Conservation (phyloP, 53 echinoderm and acorn worm species). For the Astropecten irregularis region DNA sequence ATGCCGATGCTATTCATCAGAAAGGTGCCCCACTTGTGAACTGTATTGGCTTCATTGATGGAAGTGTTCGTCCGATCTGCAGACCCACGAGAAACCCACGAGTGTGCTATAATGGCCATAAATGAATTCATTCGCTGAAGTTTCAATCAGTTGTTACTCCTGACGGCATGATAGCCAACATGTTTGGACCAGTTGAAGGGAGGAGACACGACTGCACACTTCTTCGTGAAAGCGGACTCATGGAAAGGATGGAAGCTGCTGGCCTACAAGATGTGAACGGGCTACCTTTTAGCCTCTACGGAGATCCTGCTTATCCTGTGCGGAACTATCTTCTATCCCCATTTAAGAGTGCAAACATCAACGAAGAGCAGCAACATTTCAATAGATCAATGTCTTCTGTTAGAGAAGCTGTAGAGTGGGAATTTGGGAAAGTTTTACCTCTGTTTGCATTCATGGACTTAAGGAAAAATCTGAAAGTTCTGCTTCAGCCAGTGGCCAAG, state of each 20-base stretch:
- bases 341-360: slow-evolving; percentile 41
- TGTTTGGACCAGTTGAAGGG: slow-evolving; percentile 66
- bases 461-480: slow-evolving; percentile 37
- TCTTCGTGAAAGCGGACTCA: slow-evolving; percentile 7
- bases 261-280: background rate
- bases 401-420: slow-evolving; percentile 38
- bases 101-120: slow-evolving; percentile 66
- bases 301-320: slow-evolving; percentile 43
- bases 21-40: slow-evolving; percentile 1
- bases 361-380: slow-evolving; percentile 18
- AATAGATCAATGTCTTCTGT: slow-evolving; percentile 36
- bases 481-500: slow-evolving; percentile 34
- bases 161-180: slow-evolving; percentile 69
- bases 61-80: slow-evolving; percentile 67
- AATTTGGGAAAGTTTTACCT: slow-evolving; percentile 29
- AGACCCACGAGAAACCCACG: slow-evolving; percentile 53
- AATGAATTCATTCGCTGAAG: slow-evolving; percentile 61
- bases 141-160: slow-evolving; percentile 61
- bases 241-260: background rate
- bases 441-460: slow-evolving; percentile 48
- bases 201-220: slow-evolving; percentile 37
- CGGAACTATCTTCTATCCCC: background rate
- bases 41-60: slow-evolving; percentile 51
- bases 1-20: background rate
- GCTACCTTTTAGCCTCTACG: slow-evolving; percentile 15